Evolutionary conservation across 1,140 invertebrate genomes (phyloP).

Genomic region (Drosophila lini): DNA sequence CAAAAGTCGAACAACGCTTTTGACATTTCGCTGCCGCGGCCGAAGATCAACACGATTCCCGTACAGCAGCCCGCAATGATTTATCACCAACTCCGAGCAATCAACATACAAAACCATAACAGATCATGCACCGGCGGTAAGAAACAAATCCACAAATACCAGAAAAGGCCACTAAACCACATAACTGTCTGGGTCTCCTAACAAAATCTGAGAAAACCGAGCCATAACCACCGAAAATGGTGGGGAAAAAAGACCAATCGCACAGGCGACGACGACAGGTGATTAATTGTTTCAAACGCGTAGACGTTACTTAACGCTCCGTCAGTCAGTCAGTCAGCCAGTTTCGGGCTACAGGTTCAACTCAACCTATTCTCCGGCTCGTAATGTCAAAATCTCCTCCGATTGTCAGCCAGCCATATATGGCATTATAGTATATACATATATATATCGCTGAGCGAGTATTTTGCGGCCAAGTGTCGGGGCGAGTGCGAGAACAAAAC

Average conservation of each 20-base stretch:
- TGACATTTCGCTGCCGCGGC: constrained; percentile 49
- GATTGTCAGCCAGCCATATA: constrained; percentile 51
- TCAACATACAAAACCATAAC: constrained; percentile 65
- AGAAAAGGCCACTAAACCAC: constrained; percentile 61
- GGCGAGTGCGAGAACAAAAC: constrained; percentile 72
- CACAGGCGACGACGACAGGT: constrained; percentile 73
- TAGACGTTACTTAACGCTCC: constrained; percentile 80
- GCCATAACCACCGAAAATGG: constrained; percentile 20
- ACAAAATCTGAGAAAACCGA: constrained; percentile 44
- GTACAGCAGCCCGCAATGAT: constrained; percentile 62
- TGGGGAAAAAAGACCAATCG: constrained; percentile 58
- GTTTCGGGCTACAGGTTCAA: constrained; percentile 51
- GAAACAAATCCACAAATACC: constrained; percentile 50
- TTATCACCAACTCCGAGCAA: constrained; percentile 62
- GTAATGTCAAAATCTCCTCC: constrained; percentile 73
- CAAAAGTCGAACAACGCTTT: constrained; percentile 44
- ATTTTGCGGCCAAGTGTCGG: constrained; percentile 64
- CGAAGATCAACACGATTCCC: constrained; percentile 62
- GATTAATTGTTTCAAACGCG: constrained; percentile 79
- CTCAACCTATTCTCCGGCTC: constrained; percentile 34
- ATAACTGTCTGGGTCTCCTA: constrained; percentile 55
- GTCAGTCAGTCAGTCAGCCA: constrained; percentile 27
- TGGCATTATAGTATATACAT: constrained; percentile 48
- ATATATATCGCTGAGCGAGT: constrained; percentile 11
- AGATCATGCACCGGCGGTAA: constrained; percentile 53